Evolutionary conservation across 2,888 invertebrate genomes (phyloP).

Genomic region (Macaria notata): DNA sequence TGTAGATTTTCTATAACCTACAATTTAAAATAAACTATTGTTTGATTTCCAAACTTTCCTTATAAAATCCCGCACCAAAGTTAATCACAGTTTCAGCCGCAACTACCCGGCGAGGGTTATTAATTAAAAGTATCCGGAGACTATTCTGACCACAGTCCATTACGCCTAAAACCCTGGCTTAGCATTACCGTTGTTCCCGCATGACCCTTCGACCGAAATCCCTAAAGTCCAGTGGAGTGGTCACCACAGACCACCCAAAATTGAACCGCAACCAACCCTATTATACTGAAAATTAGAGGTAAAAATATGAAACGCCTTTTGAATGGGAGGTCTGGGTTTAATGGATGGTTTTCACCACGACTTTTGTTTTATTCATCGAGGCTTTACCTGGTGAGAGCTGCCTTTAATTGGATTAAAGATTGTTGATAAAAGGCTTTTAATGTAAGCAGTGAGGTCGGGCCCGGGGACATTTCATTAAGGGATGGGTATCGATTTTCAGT

Average conservation of each 20-base stretch:
- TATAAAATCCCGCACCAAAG: constrained; percentile 31
- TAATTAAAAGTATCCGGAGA: constrained; percentile 61
- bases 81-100: constrained; percentile 38
- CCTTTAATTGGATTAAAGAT: constrained; percentile 76
- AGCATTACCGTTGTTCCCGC: constrained; percentile 65
- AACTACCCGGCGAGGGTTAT: constrained; percentile 62
- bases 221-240: constrained; percentile 61
- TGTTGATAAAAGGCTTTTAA: constrained; percentile 73
- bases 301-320: constrained; percentile 20
- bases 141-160: constrained; percentile 69
- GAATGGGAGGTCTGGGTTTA: constrained; percentile 38
- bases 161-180: constrained; percentile 65
- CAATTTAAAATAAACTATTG: neutral
- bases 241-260: constrained; percentile 45
- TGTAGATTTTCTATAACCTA: no score
- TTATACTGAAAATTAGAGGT: constrained; percentile 25
- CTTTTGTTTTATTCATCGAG: constrained; percentile 74
- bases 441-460: constrained; percentile 49
- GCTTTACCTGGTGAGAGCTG: constrained; percentile 65
- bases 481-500: constrained; percentile 61
- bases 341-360: constrained; percentile 48
- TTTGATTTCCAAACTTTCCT: constrained; percentile 29
- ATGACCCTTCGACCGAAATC: constrained; percentile 63
- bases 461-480: constrained; percentile 67
- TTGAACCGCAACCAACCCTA: constrained; percentile 30